phyloP scores from a whole-genome alignment of 2,888 invertebrate genomes.

The Agonopterix alstromeriana region DNA sequence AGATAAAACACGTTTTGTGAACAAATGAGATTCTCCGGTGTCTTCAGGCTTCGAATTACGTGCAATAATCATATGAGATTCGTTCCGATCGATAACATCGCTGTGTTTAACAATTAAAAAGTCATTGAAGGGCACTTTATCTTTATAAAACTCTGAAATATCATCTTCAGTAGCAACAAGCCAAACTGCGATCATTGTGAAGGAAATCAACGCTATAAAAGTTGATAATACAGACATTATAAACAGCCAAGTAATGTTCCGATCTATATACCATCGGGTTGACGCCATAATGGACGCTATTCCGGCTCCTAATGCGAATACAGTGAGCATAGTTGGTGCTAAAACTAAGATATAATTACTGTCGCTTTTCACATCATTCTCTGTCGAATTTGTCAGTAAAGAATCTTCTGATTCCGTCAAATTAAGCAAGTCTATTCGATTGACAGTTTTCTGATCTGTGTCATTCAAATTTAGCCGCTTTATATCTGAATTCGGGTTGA shows the following conservation, averaged over 20 bases:
- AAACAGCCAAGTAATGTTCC: slow-evolving; percentile 80
- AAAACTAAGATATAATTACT: slow-evolving; percentile 52
- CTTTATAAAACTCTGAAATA: slow-evolving; percentile 57
- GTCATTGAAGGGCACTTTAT: slow-evolving; percentile 55
- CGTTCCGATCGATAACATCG: slow-evolving; percentile 48
- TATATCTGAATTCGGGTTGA: slow-evolving; percentile 37
- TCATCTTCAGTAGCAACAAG: slow-evolving; percentile 54
- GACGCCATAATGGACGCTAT: slow-evolving; percentile 78
- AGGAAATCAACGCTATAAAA: slow-evolving; percentile 59
- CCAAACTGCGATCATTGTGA: slow-evolving; percentile 58
- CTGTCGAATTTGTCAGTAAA: not conserved
- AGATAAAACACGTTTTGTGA: slow-evolving; percentile 67
- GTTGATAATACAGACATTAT: slow-evolving; percentile 73
- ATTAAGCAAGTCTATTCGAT: slow-evolving; percentile 13
- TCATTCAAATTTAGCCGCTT: slow-evolving; percentile 12
- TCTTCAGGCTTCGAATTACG: slow-evolving; percentile 28
- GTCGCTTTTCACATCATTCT: slow-evolving; percentile 11
- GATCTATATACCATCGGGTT: slow-evolving; percentile 80
- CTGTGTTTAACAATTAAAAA: slow-evolving; percentile 50
- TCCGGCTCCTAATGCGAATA: slow-evolving; percentile 71
- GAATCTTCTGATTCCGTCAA: slow-evolving; percentile 10
- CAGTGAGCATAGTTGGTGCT: slow-evolving; percentile 67
- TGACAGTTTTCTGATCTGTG: slow-evolving; percentile 13
- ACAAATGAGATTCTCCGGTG: slow-evolving; percentile 39
- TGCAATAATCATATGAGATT: slow-evolving; percentile 50